Evolutionary conservation across 37 sponge, comb jelly and placozoan species (phyloP), one percentile per base, ranked within the genome.

Genomic region (Dysidea cf. avara): DNA sequence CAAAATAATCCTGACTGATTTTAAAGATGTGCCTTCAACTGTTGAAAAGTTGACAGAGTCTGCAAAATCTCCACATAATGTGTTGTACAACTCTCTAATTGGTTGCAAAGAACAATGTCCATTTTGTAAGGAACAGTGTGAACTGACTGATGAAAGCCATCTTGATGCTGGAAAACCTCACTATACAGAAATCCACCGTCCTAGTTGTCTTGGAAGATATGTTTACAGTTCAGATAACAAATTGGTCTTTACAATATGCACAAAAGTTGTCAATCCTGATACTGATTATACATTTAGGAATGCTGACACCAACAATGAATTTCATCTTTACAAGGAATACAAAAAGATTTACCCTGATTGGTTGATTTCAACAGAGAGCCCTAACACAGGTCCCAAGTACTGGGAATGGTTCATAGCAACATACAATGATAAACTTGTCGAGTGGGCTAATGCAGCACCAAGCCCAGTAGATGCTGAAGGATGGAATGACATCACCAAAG

Each of bases 351-450:
- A 66, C 28, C 67, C 67, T 5, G 20, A 38, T 11, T 66, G 67
- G 67, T 22, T 20, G 3, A 66, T 66, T n/a, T 24, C 48, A 40
- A 24, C 67, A 5, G 67, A 66, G 37, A 25, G 22, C 13, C 40
- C 67, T 3, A 39, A 40, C 4, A 46, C 37, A 11, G 43, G 46
- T 11, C 22, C 67, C 4, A 20, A 24, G 17, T 66, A 39, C n/a
- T 66, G 67, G 67, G 40, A 66, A 20, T 66, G 67, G 67, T 39
- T 66, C 26, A 20, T 66, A 21, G 67, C 36, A 17, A 66, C 34
- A 20, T 66, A 66, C 25, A 39, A 39, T n/a, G 4, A 2, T 17
- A n/a, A 66, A 22, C 20, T 36, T 40, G 67, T n/a, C 2, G 26
- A 6, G 11, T 66, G 46, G 46, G 9, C 9, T 43, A 43, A 43